Evolutionary conservation across 2,888 invertebrate genomes (phyloP), one percentile per base, ranked within the genome.

Genomic region (Chymomyza caudatula): DNA sequence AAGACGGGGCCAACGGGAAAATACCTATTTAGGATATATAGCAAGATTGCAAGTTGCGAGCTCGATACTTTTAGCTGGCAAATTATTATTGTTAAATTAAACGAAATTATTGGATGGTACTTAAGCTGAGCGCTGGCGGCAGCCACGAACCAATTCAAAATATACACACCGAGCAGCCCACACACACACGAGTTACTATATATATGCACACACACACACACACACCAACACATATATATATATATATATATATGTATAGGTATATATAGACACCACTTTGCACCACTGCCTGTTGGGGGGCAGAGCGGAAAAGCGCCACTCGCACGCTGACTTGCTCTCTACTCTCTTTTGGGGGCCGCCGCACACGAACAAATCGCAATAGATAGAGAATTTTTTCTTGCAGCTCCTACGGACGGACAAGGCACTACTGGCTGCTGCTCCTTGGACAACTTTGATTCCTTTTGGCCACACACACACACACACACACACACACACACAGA

Each of bases 341-440:
- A 3, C 42, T 57, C 44, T 82, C 85, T 85, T 85, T 80, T 75
- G 74, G 22, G 78, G 80, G 80, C 78, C 84, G 79, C 82, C 85
- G 79, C 82, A 82, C 29, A 11, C 80, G 83, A 85, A 75, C 85
- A 79, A 87, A 87, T 87, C 88, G 88, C 88, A 85, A 88, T 87
- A 88, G 88, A 88, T 88, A 88, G 88, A 88, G 87, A 88, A 85
- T 84, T 88, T 87, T 87, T 78, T 78, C 67, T 73, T 75, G 72
- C 66, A 54, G 53, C 59, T 37, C 29, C 29, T 11, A 37, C 11
- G 29, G 29, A 37, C 4, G n/a, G n/a, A 25, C 25, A 37, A 37
- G 29, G 11, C 29, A 37, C 73, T 80, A 67, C 71, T 70, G 11
- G 11, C 77, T 75, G 51, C 77, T 75, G 60, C 71, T 79, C 65